Base-by-base conservation (phyloP, 2,888 invertebrate genomes). In the Papilio protenor region DNA sequence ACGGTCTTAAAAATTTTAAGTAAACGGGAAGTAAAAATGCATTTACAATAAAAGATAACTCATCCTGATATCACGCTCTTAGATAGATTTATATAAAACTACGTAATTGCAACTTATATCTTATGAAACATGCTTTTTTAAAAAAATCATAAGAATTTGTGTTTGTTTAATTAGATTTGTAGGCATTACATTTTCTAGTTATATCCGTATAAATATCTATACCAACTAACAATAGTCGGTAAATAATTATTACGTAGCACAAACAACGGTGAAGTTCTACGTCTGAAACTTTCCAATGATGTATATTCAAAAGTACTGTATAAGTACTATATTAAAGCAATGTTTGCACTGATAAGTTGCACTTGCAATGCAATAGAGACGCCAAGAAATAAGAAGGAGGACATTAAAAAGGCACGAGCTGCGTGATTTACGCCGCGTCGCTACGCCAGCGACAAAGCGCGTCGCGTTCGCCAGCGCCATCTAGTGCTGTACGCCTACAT, bases 341-440 rank as follows among this genome's bases (percentile, higher is more conserved):
- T 59, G 76, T 79, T 81, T 83, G 79, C 81, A 80, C 80, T 78
- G 78, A 77, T 81, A 81, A 82, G 81, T 81, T 78, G 79, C 66
- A 49, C 73, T 81, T 57, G 73, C 82, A 84, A 83, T 82, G 85
- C 83, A 85, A 84, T 83, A 81, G 83, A 80, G 82, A 82, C 81
- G 82, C 85, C 86, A 83, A 86, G 85, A 84, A 83, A 84, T 84
- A 86, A 85, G 83, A 81, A 80, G 78, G 79, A 81, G 84, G 85
- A 86, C 82, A 85, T 86, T 86, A 87, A 85, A 85, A 84, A 87
- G 84, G 86, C 85, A 88, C 85, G 87, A 84, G 85, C 84, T 81
- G 84, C 80, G 85, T 91, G 89, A 91, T 91, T 90, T 90, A 90
- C 83, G 84, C 73, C 80, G 80, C 81, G 79, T 80, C 79, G 79